A percentile compares a stretch with the other conserved stretches of the same genome.
Conservation (phyloP, 2,797 vertebrate genomes). For the Notamacropus eugenii region DNA sequence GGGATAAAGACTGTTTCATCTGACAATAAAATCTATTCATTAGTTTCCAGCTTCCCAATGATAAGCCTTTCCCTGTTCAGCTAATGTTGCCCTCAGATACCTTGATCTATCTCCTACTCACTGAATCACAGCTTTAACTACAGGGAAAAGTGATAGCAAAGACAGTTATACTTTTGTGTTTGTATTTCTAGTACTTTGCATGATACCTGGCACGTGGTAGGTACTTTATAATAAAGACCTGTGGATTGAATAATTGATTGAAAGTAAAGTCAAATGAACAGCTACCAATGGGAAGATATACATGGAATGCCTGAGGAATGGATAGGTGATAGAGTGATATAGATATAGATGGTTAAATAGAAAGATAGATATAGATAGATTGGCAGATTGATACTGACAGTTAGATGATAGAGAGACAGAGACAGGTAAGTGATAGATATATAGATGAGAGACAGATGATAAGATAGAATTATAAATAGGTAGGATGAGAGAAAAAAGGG, state of each 20-base stretch:
- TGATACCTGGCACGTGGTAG: background rate
- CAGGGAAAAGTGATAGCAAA: background rate
- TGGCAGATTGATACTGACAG: background rate
- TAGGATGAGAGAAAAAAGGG: too few relatives aligned
- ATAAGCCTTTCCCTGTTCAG: background rate
- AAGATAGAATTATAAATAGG: background rate
- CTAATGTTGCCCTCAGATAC: background rate
- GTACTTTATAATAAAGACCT: background rate
- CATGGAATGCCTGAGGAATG: conserved; percentile 7
- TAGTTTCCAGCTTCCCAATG: background rate
- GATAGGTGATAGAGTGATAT: conserved; percentile 45
- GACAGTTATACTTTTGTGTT: background rate
- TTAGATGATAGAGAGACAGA: background rate
- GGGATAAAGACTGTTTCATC: background rate
- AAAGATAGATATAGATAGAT: background rate
- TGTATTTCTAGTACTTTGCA: background rate
- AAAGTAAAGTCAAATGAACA: background rate
- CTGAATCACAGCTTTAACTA: background rate
- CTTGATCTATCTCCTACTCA: background rate
- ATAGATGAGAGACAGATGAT: background rate
- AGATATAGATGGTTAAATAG: conserved; percentile 19
- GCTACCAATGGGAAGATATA: background rate
- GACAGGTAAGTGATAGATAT: background rate
- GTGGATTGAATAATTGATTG: background rate
- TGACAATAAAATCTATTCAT: background rate